These are phyloP conservation scores for Poeciliopsis turneri DNA, from an alignment of 2,797 vertebrate species.

Conservation along the genomic window DNA sequence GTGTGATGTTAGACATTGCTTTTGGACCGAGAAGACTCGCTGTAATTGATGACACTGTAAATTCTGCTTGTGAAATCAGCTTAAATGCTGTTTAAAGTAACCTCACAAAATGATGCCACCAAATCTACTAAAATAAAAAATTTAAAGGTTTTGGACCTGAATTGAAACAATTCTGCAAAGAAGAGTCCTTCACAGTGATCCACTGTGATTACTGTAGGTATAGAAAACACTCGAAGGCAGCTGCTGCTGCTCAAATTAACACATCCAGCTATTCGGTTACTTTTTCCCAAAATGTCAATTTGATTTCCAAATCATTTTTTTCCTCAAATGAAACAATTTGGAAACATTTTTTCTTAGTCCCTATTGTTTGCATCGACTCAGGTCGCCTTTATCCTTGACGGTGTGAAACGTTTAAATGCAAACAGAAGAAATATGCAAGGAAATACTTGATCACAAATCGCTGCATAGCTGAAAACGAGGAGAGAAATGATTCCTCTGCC, in stretches of 20 bases:
- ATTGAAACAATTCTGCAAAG: not conserved
- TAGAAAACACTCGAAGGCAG: not conserved
- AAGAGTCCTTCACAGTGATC: not conserved
- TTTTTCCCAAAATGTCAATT: not conserved
- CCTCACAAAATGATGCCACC: not conserved
- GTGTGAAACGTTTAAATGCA: not conserved
- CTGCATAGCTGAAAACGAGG: constrained; percentile 11
- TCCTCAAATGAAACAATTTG: not conserved
- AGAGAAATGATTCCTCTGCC: constrained; percentile 32
- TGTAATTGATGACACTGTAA: not conserved
- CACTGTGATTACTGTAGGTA: too few species aligned
- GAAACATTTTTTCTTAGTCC: not conserved
- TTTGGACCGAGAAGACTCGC: not conserved
- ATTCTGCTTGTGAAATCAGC: not conserved
- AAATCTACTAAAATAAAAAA: not conserved
- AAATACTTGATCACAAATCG: not conserved
- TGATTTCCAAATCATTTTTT: not conserved
- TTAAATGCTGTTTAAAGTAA: not conserved
- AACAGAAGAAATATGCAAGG: not conserved
- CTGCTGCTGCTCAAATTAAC: not conserved
- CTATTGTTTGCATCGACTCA: not conserved
- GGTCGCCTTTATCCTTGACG: not conserved
- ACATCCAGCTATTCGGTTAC: not conserved
- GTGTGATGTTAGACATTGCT: not conserved
- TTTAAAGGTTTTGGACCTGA: not conserved